Evolutionary conservation across 2,888 invertebrate genomes (phyloP), one percentile per base, ranked within the genome.

Genomic region (Orthonychiurus folsomi): DNA sequence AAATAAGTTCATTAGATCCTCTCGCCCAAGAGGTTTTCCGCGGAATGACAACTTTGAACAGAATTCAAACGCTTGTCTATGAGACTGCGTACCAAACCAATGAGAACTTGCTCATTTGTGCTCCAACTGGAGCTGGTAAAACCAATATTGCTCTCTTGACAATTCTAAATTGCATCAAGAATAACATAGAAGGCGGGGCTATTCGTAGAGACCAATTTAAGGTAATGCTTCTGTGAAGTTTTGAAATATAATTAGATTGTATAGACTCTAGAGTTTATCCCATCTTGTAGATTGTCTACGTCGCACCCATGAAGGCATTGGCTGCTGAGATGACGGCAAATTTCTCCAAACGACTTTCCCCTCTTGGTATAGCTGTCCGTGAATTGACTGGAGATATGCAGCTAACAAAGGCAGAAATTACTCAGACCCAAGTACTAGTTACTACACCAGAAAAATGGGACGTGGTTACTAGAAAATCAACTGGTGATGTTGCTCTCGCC

Each of bases 381-480:
- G 99, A 99, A 77, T 79, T 96, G 69, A 99, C 99, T 0, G 99
- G 99, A 20, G 99, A 99, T 76, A 99, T 97, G 91, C 93, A 95
- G 73, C 80, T 99, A 21, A 92, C 93, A 0, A 94, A 94, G 77
- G 81, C 85, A 2, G 97, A 99, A 78, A 93, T 99, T 64, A 84
- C 87, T 55, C 87, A 92, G 75, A 99, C 99, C 0, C 96, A 97
- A 79, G 94, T 99, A 87, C 83, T 99, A 56, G 92, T 99, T 1
- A 93, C 59, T 2, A 99, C 99, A 0, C 99, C 99, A 0, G 99
- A 99, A 79, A 99, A 99, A 75, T 99, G 99, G 97, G 99, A 99
- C 77, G 95, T 99, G 3, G 93, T 99, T 1, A 97, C 97, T 0
- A 82, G 99, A 69, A 99, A 99, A 77, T 89, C 89, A 20, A 86